These are phyloP conservation scores for Asbolus verrucosus DNA, from an alignment of 1,140 invertebrate species.

Conservation along the genomic window DNA sequence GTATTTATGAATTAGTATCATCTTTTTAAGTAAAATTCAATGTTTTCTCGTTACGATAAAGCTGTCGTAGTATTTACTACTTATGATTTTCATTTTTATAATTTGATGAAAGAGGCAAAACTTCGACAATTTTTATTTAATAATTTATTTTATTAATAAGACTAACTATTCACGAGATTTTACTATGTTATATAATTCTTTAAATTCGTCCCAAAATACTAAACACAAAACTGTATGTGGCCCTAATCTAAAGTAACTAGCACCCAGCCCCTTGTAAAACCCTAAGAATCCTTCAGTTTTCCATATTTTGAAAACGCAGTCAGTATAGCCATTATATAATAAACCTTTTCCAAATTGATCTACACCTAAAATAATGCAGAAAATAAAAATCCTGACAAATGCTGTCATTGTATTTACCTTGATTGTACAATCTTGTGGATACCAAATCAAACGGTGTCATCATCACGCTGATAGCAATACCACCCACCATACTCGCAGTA, in stretches of 20 bases:
- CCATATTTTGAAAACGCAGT: conserved; percentile 84
- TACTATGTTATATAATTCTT: conserved; percentile 57
- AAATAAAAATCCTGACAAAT: too few species aligned
- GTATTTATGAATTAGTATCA: too few species aligned
- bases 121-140: too few species aligned
- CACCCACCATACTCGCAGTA: conserved; percentile 80
- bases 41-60: too few species aligned
- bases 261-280: conserved; percentile 89
- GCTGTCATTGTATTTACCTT: conserved; percentile 71
- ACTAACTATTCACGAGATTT: background rate
- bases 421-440: conserved; percentile 90
- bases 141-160: background rate
- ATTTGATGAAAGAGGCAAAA: too few species aligned
- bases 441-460: conserved; percentile 94
- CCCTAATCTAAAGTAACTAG: conserved; percentile 86
- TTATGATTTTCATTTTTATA: too few species aligned
- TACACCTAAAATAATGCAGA: conserved; percentile 72
- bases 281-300: conserved; percentile 81
- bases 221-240: conserved; percentile 89
- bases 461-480: conserved; percentile 80
- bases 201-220: conserved; percentile 87
- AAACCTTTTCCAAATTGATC: conserved; percentile 76
- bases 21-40: too few species aligned
- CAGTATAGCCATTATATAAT: conserved; percentile 80
- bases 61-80: too few species aligned